Base-by-base conservation (phyloP, 1,140 invertebrate species). In the Brachionus angularis region DNA sequence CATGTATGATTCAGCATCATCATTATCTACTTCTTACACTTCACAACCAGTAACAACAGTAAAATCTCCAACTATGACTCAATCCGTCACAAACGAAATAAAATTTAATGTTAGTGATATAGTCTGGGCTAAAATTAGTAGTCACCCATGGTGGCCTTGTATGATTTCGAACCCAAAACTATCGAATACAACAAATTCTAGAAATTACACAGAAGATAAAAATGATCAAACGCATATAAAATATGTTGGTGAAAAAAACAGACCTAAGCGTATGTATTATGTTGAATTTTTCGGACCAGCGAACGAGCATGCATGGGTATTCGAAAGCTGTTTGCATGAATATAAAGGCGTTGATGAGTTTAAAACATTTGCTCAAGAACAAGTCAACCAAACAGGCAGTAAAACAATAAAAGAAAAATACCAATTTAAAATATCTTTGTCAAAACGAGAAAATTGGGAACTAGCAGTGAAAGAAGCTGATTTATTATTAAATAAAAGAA, bases 101-200 rank as follows among this genome's bases (percentile, higher is more conserved):
- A 42, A 47, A 29, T 23, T 34, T n/a, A 46, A 46, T 47, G 23
- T 67, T 21, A 18, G 47, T 14, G 67, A 70, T 27, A 8, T 70
- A 7, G 67, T 70, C 10, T 70, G 67, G 67, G 67, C 46, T 18
- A 70, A 53, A 36, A 39, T 70, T 5, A 36, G 47, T 36, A 47
- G 67, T 21, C 67, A 70, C 34, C 67, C 67, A 25, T 70, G 67
- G 67, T 70, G 67, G 67, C 67, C 67, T 7, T 44, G 67, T 36
- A 29, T 70, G 46, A 70, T 70, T 34, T 52, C 67, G 23, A 50
- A 21, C n/a, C 42, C 58, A 2, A 33, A 64, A 16, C 33, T 46
- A 18, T 64, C 25, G 10, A n/a, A n/a, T n/a, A n/a, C 39, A 4
- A 18, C 58, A 0, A 46, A 7, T 31, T 47, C n/a, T 16, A 21